Evolutionary conservation across 2,113 vertebrate species (phyloP).

Genomic region (Trinectes maculatus): DNA sequence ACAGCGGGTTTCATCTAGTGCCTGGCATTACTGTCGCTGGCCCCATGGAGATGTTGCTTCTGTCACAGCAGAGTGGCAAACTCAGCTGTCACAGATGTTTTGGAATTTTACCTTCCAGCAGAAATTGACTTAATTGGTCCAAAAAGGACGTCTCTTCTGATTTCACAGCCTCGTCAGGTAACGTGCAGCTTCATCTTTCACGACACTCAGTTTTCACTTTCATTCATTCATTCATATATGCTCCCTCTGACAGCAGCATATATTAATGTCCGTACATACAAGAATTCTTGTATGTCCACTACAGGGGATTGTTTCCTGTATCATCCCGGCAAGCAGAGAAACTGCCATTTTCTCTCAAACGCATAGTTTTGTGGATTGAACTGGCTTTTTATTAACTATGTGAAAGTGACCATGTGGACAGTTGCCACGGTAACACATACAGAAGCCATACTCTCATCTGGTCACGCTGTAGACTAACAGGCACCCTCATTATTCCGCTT

Average conservation of each 20-base stretch:
- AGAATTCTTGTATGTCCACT: no score
- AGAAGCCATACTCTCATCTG: neutral
- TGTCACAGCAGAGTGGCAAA: slow-evolving; percentile 15
- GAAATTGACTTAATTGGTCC: slow-evolving; percentile 16
- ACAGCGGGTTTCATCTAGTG: slow-evolving; percentile 34
- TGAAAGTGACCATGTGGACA: slow-evolving; percentile 2
- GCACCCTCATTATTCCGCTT: neutral
- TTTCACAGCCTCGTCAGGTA: slow-evolving; percentile 10
- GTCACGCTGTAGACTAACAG: neutral
- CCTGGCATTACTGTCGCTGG: slow-evolving; percentile 10
- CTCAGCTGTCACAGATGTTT: slow-evolving; percentile 35
- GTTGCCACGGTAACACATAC: neutral
- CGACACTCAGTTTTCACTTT: slow-evolving; percentile 11
- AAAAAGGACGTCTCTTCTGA: slow-evolving; percentile 14
- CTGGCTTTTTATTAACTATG: neutral
- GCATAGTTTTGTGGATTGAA: neutral
- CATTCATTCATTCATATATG: slow-evolving; percentile 31
- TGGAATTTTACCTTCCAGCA: slow-evolving; percentile 17
- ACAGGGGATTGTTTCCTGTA: neutral
- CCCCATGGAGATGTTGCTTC: slow-evolving; percentile 33
- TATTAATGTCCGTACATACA: slow-evolving; percentile 8
- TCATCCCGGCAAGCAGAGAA: no score
- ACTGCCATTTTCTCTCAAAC: neutral
- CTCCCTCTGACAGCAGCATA: slow-evolving; percentile 9
- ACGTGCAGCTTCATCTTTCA: neutral